These are phyloP conservation scores for Poecilia picta DNA, from an alignment of 2,797 vertebrate species.

Conservation along the genomic window DNA sequence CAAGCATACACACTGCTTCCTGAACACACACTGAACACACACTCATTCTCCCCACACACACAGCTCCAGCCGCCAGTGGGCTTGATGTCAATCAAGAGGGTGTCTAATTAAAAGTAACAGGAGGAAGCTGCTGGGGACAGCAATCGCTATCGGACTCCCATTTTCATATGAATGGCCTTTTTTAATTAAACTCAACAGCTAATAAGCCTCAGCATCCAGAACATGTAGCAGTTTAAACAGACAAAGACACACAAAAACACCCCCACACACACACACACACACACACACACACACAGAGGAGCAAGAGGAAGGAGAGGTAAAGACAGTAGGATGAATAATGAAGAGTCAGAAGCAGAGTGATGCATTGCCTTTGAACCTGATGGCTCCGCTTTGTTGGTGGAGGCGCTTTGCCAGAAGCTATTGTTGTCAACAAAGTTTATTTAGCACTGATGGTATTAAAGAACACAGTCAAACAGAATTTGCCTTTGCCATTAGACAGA, in stretches of 20 bases:
- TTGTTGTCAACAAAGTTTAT: constrained; percentile 84
- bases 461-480: constrained; percentile 67
- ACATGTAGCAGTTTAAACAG: constrained; percentile 86
- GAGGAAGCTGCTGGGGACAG: constrained; percentile 86
- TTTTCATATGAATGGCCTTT: constrained; percentile 91
- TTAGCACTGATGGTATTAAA: constrained; percentile 81
- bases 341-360: constrained; percentile 76
- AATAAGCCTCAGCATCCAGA: constrained; percentile 88
- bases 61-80: constrained; percentile 66
- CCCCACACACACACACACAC: constrained; percentile 56
- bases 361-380: constrained; percentile 86
- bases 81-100: constrained; percentile 85
- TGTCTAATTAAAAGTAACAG: constrained; percentile 89
- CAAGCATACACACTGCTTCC: constrained; percentile 16
- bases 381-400: constrained; percentile 78
- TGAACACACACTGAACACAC: constrained; percentile 24
- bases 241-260: constrained; percentile 81
- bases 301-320: constrained; percentile 75
- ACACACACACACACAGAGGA: constrained; percentile 32
- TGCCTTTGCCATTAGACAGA: constrained; percentile 66
- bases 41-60: constrained; percentile 11
- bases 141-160: constrained; percentile 85
- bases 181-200: constrained; percentile 90
- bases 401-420: constrained; percentile 79
- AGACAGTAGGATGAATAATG: constrained; percentile 81